Percentiles rank a stretch among this genome's conserved stretches.
These are phyloP conservation scores for Propithecus deckenii DNA, from an alignment of 2,797 vertebrate genomes.

Conservation along the genomic window DNA sequence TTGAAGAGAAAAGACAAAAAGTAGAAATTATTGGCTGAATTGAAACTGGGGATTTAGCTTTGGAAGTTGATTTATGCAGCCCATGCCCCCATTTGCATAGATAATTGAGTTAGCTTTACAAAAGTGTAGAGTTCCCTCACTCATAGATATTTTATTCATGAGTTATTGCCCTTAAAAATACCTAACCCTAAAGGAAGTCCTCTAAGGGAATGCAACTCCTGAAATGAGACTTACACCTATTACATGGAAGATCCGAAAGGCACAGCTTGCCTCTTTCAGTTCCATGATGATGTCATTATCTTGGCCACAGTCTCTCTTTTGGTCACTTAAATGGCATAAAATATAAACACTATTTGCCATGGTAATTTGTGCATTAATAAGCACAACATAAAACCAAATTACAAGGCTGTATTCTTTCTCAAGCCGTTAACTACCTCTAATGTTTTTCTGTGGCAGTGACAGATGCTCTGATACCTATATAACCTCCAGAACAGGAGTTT, in stretches of 20 bases:
- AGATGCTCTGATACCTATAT: slow-evolving; percentile 49
- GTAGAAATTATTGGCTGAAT: not conserved
- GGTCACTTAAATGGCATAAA: slow-evolving; percentile 40
- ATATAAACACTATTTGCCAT: slow-evolving; percentile 13
- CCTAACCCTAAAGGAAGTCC: slow-evolving; percentile 15
- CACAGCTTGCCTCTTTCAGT: not conserved
- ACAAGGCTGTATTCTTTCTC: slow-evolving; percentile 36
- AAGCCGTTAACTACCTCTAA: slow-evolving; percentile 15
- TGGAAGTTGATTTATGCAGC: not conserved
- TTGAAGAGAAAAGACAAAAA: slow-evolving; percentile 40
- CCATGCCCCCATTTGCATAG: not conserved
- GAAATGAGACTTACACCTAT: not conserved
- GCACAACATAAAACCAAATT: slow-evolving; percentile 40
- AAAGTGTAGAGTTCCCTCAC: not conserved
- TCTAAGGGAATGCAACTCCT: not conserved
- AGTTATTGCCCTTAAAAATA: slow-evolving; percentile 50
- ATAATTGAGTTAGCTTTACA: slow-evolving; percentile 45
- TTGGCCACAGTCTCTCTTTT: slow-evolving; percentile 21
- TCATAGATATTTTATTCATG: slow-evolving; percentile 36
- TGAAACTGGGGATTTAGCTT: not conserved
- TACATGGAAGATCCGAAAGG: not conserved
- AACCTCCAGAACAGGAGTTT: slow-evolving; percentile 38
- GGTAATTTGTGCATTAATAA: slow-evolving; percentile 40
- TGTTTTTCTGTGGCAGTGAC: slow-evolving; percentile 30
- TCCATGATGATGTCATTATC: not conserved